Base-by-base conservation (phyloP, 2,113 vertebrate species). In the Petroica traversi region DNA sequence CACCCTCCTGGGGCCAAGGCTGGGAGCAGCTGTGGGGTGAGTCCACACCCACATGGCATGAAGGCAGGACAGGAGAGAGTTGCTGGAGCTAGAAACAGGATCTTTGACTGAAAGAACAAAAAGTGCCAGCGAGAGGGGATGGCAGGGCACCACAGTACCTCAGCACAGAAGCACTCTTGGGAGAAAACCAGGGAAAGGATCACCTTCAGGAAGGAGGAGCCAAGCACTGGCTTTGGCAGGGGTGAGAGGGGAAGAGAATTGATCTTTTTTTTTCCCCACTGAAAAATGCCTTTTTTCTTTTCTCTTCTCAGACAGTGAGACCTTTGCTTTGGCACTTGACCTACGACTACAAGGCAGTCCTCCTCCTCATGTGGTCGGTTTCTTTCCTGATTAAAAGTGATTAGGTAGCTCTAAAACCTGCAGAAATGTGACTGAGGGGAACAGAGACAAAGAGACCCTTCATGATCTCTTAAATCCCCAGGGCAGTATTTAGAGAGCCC, bases 301-400 rank as follows among this genome's bases (percentile, higher is more conserved):
- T 77, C 36, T 64, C 38, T 73, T 10, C 40, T 69, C 89, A 82
- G 88, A 87, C 66, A 79, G 71, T 2, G 4, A 87, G 69, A 62
- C 68, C 71, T 93, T 91, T 92, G 45, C 80, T 89, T 68, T 82
- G 84, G 89, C 73, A 68, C 38, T 34, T 89, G 62, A 87, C 15
- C 67, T 69, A n/a, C 0, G 2, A 34, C 1, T 9, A 85, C 77
- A 91, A 41, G 14, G 19, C 84, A 64, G 62, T 72, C 63, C 54
- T 91, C 36, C 46, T 92, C 84, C 89, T 95, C 92, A 96, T n/a
- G 78, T 95, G 96, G 77, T 87, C 62, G 51, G 46, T 95, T 93
- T 94, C 76, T 97, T 97, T 97, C 96, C 96, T 97, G 96, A 96
- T 96, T 97, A 96, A 68, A 95, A 62, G 87, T n/a, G 95, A 97